Evolutionary conservation across 2,888 invertebrate species (phyloP).

Genomic region (Acleris sparsana): DNA sequence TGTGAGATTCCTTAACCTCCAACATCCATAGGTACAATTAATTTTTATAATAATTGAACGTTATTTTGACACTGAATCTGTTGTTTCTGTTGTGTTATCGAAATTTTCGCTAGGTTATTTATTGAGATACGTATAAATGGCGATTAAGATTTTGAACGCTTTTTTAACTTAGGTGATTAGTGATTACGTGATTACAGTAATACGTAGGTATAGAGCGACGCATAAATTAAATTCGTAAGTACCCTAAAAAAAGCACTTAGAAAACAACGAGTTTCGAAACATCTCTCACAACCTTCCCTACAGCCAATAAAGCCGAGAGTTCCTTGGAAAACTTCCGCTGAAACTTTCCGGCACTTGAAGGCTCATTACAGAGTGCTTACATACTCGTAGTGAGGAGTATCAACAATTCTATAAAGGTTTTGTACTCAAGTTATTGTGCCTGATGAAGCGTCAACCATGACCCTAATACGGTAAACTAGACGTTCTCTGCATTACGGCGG

Average conservation of each 20-base stretch:
- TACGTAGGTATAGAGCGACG: background rate
- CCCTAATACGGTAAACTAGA: constrained; percentile 16
- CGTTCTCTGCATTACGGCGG: constrained; percentile 22
- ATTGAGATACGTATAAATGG: too few relatives aligned
- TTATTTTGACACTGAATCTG: too few relatives aligned
- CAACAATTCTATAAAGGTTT: constrained; percentile 13
- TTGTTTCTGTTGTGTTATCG: too few relatives aligned
- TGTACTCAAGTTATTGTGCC: constrained; percentile 2
- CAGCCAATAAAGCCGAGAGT: constrained; percentile 25
- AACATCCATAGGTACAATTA: too few relatives aligned
- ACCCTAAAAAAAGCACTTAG: background rate
- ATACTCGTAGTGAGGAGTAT: constrained; percentile 3
- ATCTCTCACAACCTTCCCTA: constrained; percentile 23
- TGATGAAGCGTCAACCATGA: constrained; percentile 3
- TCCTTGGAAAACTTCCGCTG: constrained; percentile 14
- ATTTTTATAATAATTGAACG: too few relatives aligned
- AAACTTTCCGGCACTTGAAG: constrained; percentile 22
- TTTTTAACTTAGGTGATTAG: too few relatives aligned
- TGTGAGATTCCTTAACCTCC: too few relatives aligned
- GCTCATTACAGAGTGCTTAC: constrained; percentile 27
- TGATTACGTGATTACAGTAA: too few relatives aligned
- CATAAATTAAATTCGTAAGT: background rate
- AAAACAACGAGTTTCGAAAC: constrained; percentile 16
- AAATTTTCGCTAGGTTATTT: too few relatives aligned
- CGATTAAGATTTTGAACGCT: too few relatives aligned